These are phyloP conservation scores for Euspilapteryx auroguttella DNA, from an alignment of 2,888 invertebrate genomes.

Conservation along the genomic window DNA sequence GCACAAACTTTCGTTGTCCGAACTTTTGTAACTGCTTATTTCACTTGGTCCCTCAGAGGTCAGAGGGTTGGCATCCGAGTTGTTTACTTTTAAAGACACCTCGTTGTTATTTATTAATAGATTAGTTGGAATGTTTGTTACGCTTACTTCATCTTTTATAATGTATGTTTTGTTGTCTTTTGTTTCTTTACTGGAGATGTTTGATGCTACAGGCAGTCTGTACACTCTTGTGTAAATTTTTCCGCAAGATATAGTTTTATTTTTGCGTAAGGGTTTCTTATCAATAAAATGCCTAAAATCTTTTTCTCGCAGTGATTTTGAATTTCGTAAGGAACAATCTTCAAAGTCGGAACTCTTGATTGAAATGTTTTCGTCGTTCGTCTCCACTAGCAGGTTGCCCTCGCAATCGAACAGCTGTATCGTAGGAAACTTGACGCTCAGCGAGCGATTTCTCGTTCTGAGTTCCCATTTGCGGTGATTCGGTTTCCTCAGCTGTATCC, in stretches of 20 bases:
- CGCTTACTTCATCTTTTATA: slow-evolving; percentile 23
- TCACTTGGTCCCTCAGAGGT: slow-evolving; percentile 39
- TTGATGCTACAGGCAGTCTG: slow-evolving; percentile 16
- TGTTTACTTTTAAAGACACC: slow-evolving; percentile 27
- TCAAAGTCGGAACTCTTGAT: slow-evolving; percentile 43
- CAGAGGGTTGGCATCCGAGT: slow-evolving; percentile 33
- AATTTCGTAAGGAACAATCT: slow-evolving; percentile 21
- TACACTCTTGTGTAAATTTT: slow-evolving; percentile 46
- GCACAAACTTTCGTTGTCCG: slow-evolving; percentile 45
- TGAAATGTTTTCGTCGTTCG: slow-evolving; percentile 57
- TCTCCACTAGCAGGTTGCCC: slow-evolving; percentile 63
- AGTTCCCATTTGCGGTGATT: slow-evolving; percentile 66
- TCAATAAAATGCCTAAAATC: slow-evolving; percentile 36
- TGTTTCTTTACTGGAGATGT: too few species aligned
- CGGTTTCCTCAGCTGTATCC: slow-evolving; percentile 64
- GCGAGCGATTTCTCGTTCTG: slow-evolving; percentile 64
- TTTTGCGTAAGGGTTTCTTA: slow-evolving; percentile 32
- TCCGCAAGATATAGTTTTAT: slow-evolving; percentile 43
- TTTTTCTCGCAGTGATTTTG: slow-evolving; percentile 36
- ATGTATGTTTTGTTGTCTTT: slow-evolving; percentile 19
- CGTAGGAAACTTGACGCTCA: slow-evolving; percentile 59
- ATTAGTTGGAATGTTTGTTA: slow-evolving; percentile 47
- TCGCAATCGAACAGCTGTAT: slow-evolving; percentile 67
- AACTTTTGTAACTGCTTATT: slow-evolving; percentile 55
- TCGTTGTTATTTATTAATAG: slow-evolving; percentile 28